phyloP scores from a whole-genome alignment of 1,140 invertebrate species.

The Leptoteleia sp. region DNA sequence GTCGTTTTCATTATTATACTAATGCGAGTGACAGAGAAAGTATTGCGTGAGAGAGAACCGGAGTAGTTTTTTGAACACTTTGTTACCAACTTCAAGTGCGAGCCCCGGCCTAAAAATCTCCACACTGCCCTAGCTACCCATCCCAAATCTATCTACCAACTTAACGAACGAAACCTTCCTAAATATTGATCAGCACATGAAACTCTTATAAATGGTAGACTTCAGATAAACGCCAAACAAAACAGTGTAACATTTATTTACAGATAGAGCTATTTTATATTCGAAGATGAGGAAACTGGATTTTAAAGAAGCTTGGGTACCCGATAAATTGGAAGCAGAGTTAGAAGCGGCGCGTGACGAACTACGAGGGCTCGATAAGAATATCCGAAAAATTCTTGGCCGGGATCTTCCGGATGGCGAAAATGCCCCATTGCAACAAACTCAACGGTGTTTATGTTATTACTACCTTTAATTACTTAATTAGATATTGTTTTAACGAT shows the following conservation, averaged over 20 bases:
- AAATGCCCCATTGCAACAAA: conserved; percentile 72
- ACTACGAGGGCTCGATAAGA: conserved; percentile 76
- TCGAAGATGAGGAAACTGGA: conserved; percentile 75
- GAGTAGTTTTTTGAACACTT: no score
- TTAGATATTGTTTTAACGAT: no score
- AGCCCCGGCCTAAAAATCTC: no score
- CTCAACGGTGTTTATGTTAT: conserved; percentile 14
- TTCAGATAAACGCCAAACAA: conserved; percentile 33
- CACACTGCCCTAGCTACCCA: no score
- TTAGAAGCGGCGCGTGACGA: conserved; percentile 78
- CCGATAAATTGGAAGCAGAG: conserved; percentile 77
- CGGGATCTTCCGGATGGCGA: conserved; percentile 79
- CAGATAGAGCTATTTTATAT: conserved; percentile 14
- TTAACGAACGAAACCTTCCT: neutral
- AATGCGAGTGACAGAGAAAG: no score
- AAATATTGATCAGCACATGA: conserved; percentile 29
- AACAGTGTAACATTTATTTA: conserved; percentile 37
- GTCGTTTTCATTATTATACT: no score
- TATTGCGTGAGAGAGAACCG: no score
- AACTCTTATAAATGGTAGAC: conserved; percentile 23
- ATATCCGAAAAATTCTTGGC: conserved; percentile 80
- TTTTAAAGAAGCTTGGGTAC: conserved; percentile 74
- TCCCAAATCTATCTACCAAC: no score
- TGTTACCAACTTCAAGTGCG: no score
- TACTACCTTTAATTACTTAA: neutral